Evolutionary conservation across 2,797 vertebrate species (phyloP).

Genomic region (Bovichtus variegatus): DNA sequence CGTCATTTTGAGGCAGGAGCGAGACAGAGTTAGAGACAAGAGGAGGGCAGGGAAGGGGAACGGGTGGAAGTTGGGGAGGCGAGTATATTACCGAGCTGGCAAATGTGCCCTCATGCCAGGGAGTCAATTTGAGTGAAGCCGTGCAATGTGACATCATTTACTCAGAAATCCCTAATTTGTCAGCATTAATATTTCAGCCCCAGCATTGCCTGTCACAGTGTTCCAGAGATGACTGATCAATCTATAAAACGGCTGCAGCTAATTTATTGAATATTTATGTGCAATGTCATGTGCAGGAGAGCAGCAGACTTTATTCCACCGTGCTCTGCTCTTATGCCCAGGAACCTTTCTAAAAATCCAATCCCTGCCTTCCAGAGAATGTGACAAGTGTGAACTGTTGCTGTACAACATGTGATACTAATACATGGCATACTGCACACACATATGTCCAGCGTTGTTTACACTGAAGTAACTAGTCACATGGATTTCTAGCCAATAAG

Average conservation of each 20-base stretch:
- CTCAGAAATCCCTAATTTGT: slow-evolving; percentile 99
- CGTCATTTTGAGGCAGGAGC: slow-evolving; percentile 78
- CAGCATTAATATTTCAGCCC: slow-evolving; percentile 99
- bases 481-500: neutral
- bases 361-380: slow-evolving; percentile 4
- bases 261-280: slow-evolving; percentile 99
- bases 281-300: slow-evolving; percentile 95
- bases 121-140: slow-evolving; percentile 99
- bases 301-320: slow-evolving; percentile 91
- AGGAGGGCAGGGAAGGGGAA: slow-evolving; percentile 28
- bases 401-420: slow-evolving; percentile 4
- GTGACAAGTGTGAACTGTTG: neutral
- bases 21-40: slow-evolving; percentile 48
- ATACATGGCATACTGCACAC: neutral
- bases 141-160: slow-evolving; percentile 99
- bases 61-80: slow-evolving; percentile 24
- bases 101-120: slow-evolving; percentile 87
- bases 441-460: slow-evolving; percentile 4
- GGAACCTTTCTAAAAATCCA: slow-evolving; percentile 28
- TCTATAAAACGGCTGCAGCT: slow-evolving; percentile 95
- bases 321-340: slow-evolving; percentile 23
- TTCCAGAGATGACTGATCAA: slow-evolving; percentile 99
- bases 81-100: slow-evolving; percentile 78
- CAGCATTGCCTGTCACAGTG: slow-evolving; percentile 96
- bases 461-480: neutral